Conservation (phyloP, 1,140 invertebrate genomes). For the Pteromalus puparum region DNA sequence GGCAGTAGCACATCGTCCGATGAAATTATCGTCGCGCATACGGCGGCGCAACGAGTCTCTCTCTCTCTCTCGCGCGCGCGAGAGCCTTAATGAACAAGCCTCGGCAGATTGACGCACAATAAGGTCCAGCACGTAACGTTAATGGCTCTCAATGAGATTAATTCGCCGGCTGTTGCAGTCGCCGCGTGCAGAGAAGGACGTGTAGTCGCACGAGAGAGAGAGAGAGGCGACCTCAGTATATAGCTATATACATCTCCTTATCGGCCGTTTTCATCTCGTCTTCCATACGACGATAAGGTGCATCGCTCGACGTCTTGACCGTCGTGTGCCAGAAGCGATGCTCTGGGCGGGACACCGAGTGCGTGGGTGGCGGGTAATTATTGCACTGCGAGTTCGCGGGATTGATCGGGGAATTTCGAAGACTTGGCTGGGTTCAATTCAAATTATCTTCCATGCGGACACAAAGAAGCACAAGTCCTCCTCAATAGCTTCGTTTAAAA, state of each 20-base stretch:
- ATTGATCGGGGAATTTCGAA: too few relatives aligned
- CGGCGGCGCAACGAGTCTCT: neutral
- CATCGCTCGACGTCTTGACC: neutral
- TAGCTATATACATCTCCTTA: neutral
- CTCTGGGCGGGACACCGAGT: too few relatives aligned
- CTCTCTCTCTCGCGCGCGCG: neutral
- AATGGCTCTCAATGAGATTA: slow-evolving; percentile 69
- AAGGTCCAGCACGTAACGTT: slow-evolving; percentile 63
- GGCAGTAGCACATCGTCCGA: neutral
- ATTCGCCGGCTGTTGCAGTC: slow-evolving; percentile 53
- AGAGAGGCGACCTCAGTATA: neutral
- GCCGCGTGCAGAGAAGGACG: slow-evolving; percentile 18
- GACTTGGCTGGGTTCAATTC: too few relatives aligned
- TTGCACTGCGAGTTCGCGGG: too few relatives aligned
- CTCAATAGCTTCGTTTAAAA: too few relatives aligned
- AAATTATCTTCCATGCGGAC: too few relatives aligned
- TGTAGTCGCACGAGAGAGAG: neutral
- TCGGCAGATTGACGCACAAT: slow-evolving; percentile 66
- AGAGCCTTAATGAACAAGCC: slow-evolving; percentile 59
- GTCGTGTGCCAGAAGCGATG: neutral
- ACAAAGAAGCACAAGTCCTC: too few relatives aligned
- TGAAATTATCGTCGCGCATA: neutral
- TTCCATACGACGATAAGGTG: neutral
- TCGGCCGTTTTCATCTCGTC: neutral
- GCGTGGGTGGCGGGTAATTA: neutral